Evolutionary conservation across 2,888 invertebrate species (phyloP).

Genomic region (Tipula unca): DNA sequence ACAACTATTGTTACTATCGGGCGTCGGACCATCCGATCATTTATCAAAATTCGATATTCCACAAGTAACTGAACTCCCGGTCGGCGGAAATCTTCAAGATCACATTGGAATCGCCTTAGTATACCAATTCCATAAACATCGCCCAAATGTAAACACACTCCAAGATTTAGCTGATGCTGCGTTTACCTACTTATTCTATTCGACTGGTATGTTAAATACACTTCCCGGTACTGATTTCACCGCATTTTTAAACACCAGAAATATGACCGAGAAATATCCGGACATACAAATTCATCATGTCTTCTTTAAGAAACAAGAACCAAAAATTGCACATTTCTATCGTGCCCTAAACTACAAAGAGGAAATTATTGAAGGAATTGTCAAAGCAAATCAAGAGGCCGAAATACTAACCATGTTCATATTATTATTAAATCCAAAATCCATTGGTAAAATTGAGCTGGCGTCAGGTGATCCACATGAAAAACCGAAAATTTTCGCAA

Average conservation of each 20-base stretch:
- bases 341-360: slow-evolving; percentile 16
- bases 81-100: slow-evolving; percentile 63
- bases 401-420: slow-evolving; percentile 30
- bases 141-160: slow-evolving; percentile 29
- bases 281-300: slow-evolving; percentile 49
- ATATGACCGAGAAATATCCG: slow-evolving; percentile 45
- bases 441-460: slow-evolving; percentile 47
- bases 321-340: neutral
- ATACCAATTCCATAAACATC: neutral
- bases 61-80: slow-evolving; percentile 49
- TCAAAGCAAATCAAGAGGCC: slow-evolving; percentile 25
- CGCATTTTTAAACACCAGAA: slow-evolving; percentile 48
- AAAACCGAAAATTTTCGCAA: slow-evolving; percentile 55
- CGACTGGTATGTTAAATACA: slow-evolving; percentile 41
- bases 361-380: slow-evolving; percentile 21
- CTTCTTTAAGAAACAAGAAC: slow-evolving; percentile 34
- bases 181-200: slow-evolving; percentile 41
- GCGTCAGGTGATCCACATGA: slow-evolving; percentile 45
- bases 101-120: slow-evolving; percentile 36
- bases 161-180: slow-evolving; percentile 27
- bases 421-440: slow-evolving; percentile 41
- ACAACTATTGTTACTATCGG: slow-evolving; percentile 70
- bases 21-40: slow-evolving; percentile 58
- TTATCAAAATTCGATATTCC: slow-evolving; percentile 48
- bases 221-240: slow-evolving; percentile 44